phyloP scores from a whole-genome alignment of 2,113 vertebrate genomes.

The Equus przewalskii region DNA sequence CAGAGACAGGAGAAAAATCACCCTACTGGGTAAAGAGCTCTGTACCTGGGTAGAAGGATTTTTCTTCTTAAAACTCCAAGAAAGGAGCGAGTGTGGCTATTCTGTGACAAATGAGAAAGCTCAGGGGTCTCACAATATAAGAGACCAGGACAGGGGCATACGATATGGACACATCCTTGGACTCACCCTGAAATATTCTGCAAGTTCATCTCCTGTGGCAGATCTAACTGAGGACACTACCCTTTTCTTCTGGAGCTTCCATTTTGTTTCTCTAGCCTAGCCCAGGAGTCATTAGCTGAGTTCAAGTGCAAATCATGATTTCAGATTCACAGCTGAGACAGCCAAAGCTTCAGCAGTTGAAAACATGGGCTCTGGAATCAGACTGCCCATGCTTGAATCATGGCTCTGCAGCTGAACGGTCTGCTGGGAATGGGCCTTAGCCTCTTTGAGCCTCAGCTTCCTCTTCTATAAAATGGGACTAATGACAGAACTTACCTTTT shows the following conservation, averaged over 20 bases:
- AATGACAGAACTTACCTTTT: slow-evolving; percentile 57
- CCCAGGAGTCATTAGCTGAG: slow-evolving; percentile 2
- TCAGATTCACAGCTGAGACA: neutral
- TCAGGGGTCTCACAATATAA: slow-evolving; percentile 31
- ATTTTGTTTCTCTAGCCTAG: slow-evolving; percentile 24
- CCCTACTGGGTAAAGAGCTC: slow-evolving; percentile 29
- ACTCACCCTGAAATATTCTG: neutral
- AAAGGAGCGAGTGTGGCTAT: slow-evolving; percentile 30
- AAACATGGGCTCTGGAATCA: neutral
- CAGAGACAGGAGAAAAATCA: slow-evolving; percentile 22
- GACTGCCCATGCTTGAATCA: neutral
- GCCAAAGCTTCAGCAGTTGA: neutral
- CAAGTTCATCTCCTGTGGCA: neutral
- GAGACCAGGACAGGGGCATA: slow-evolving; percentile 46
- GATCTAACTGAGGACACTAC: neutral
- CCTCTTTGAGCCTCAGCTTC: slow-evolving; percentile 13
- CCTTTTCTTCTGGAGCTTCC: slow-evolving; percentile 1
- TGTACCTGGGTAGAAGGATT: slow-evolving; percentile 18
- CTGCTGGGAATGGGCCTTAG: slow-evolving; percentile 14
- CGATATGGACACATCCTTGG: neutral
- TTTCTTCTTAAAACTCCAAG: slow-evolving; percentile 51
- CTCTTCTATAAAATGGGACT: slow-evolving; percentile 7
- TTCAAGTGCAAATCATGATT: slow-evolving; percentile 7
- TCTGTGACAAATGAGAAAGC: slow-evolving; percentile 62
- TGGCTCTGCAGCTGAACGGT: neutral